Percentiles rank a stretch among this genome's conserved stretches.
Conservation (phyloP, 1,140 invertebrate species). For the Calycopis cecrops region DNA sequence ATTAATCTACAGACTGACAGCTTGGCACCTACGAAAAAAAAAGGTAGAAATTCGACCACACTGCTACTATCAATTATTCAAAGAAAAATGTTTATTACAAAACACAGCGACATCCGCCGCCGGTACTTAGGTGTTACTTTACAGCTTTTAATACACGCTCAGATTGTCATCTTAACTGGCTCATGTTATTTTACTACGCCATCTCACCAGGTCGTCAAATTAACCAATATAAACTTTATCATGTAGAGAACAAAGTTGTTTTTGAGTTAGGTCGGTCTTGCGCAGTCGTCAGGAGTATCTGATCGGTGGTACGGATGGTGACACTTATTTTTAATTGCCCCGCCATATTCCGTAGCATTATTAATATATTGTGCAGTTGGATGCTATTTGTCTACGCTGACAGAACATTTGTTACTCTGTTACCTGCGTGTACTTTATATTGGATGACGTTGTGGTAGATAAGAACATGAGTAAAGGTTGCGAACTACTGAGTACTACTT, state of each 20-base stretch:
- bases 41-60: not conserved
- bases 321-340: conserved; percentile 10
- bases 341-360: not conserved
- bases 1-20: no score
- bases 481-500: no score
- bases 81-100: conserved; percentile 1
- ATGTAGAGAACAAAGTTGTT: not conserved
- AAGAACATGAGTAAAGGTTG: no score
- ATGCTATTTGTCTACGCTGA: conserved; percentile 1
- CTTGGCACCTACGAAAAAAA: no score
- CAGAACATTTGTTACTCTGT: not conserved
- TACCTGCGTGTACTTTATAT: not conserved
- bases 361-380: conserved; percentile 5
- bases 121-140: conserved; percentile 5
- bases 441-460: not conserved
- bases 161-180: conserved; percentile 4
- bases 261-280: not conserved
- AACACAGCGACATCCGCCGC: not conserved
- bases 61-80: not conserved
- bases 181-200: conserved; percentile 1
- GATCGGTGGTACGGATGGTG: not conserved
- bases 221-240: not conserved
- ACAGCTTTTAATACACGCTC: conserved; percentile 1
- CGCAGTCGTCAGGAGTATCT: not conserved
- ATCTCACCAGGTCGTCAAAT: no score